phyloP scores from a whole-genome alignment of 2,888 invertebrate genomes.

The Mycogona germanica region DNA sequence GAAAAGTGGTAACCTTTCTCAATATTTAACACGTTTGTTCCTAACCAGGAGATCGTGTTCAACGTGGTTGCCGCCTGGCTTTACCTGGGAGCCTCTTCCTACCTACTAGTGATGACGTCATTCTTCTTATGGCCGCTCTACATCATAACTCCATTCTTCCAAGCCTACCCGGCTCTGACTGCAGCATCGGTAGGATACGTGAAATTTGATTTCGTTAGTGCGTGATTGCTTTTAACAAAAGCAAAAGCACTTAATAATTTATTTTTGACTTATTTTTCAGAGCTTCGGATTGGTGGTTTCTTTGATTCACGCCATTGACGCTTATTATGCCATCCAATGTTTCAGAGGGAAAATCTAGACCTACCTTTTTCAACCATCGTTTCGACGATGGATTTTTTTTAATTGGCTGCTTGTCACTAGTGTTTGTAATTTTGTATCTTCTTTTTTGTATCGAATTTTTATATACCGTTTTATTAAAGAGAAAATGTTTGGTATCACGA shows the following conservation, averaged over 20 bases:
- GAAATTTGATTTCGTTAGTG: not conserved
- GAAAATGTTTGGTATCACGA: too few species aligned
- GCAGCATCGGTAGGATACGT: conserved; percentile 60
- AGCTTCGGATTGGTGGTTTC: conserved; percentile 64
- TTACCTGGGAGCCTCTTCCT: conserved; percentile 64
- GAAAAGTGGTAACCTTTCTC: not conserved
- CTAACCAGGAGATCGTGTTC: conserved; percentile 60
- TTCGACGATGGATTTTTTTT: not conserved
- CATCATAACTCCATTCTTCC: conserved; percentile 55
- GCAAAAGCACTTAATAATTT: not conserved
- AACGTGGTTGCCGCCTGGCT: conserved; percentile 62
- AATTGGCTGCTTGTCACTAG: not conserved
- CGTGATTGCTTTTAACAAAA: not conserved
- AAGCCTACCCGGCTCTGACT: conserved; percentile 79
- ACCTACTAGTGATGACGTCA: conserved; percentile 64
- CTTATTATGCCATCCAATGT: conserved; percentile 46
- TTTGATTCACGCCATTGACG: conserved; percentile 62
- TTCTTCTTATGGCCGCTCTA: conserved; percentile 64
- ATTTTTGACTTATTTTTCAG: conserved; percentile 43
- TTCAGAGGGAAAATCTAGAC: too few species aligned
- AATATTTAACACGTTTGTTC: conserved; percentile 16
- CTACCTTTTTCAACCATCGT: not conserved
- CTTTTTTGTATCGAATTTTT: not conserved
- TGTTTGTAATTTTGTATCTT: not conserved
- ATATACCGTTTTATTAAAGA: too few species aligned